Evolutionary conservation across 2,113 vertebrate species (phyloP), one percentile per base, ranked within the genome.

Genomic region (Prunella fulvescens): DNA sequence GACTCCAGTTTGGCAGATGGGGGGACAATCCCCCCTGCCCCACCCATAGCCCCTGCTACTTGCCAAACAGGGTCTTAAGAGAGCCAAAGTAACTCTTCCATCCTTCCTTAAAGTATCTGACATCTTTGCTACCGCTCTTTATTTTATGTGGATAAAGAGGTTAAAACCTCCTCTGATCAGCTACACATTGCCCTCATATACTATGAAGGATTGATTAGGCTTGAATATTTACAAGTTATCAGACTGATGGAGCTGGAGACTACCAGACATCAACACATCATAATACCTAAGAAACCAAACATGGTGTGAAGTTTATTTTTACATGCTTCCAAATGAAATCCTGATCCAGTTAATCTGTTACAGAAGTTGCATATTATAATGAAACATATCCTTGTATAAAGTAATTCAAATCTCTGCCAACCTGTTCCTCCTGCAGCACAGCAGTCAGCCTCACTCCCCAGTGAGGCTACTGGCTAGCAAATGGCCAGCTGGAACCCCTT

Each of bases 1-100:
- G 40, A n/a, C 24, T 44, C 20, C 80, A 62, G 31, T 28, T 76
- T 56, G 44, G 58, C 1, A 3, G 24, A 23, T 0, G 0, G 5
- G 10, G 5, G 19, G 7, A 60, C 19, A 45, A 14, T 26, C 11
- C 19, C 8, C 3, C 24, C 5, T 37, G 37, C 37, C 8, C 24
- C 0, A 1, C 4, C 11, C 11, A n/a, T 37, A 78, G 42, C 24
- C 35, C 35, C 53, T 23, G 54, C 25, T 37, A n/a, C 29, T 50
- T 73, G 26, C 42, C 45, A 74, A 92, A 74, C 10, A 78, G 35
- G 29, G 50, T 45, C 42, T 67, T 61, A 44, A 19, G 31, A 47
- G 8, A 74, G 35, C 56, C 84, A 9, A 79, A 92, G 6, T 18
- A 93, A 54, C 17, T 70, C 50, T 62, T 67, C 25, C 48, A 58